Evolutionary conservation across 2,888 invertebrate genomes (phyloP).

Genomic region (Dasysyrphus tricinctus): DNA sequence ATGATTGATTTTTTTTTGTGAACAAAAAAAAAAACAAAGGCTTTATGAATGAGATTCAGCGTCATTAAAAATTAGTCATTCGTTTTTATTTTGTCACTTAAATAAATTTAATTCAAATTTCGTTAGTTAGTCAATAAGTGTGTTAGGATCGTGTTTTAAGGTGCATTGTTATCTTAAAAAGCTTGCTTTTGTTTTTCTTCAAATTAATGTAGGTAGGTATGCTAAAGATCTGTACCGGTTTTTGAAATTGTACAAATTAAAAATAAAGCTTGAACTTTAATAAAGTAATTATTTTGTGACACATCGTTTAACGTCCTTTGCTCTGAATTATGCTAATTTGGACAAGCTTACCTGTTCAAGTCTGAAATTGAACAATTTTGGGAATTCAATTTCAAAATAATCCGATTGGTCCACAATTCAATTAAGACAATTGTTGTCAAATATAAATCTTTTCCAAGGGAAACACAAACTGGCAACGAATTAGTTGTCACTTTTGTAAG

Average conservation of each 20-base stretch:
- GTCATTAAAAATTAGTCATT: not conserved
- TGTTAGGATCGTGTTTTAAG: not conserved
- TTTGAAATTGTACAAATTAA: not conserved
- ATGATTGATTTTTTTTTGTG: not conserved
- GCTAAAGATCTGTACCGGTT: not conserved
- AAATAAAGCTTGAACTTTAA: not conserved
- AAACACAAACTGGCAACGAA: no score
- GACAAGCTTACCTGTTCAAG: no score
- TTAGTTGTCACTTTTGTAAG: no score
- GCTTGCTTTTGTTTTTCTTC: not conserved
- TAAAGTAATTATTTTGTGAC: not conserved
- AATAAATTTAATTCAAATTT: not conserved
- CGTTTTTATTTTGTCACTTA: not conserved
- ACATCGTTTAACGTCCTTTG: not conserved
- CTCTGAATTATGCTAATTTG: not conserved
- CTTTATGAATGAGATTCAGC: not conserved
- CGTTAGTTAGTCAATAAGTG: not conserved
- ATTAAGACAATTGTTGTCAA: no score
- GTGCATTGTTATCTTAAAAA: not conserved
- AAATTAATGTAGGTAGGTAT: not conserved
- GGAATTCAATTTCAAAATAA: no score
- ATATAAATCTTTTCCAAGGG: no score
- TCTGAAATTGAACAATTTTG: no score
- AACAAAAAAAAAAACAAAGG: not conserved
- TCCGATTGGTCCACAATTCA: no score